A percentile compares a stretch with the other conserved stretches of the same genome.
Evolutionary conservation across 1,140 invertebrate species (phyloP).

Genomic region (Anagrus nilaparvatae): DNA sequence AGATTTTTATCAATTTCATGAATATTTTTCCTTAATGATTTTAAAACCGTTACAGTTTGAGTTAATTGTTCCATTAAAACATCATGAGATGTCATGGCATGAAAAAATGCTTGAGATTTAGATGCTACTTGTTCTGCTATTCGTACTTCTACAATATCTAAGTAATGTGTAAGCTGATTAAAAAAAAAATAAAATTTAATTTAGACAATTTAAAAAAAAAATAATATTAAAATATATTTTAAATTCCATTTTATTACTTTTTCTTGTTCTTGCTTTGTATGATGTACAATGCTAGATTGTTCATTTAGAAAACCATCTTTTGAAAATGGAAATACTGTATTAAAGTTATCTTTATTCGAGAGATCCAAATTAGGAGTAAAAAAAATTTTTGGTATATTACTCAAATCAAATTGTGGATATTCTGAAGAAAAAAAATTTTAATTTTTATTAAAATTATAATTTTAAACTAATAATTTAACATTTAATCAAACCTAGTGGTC

Average conservation of each 20-base stretch:
- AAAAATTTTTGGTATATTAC: conserved; percentile 78
- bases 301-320: conserved; percentile 33
- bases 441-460: too few species aligned
- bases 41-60: conserved; percentile 69
- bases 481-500: conserved; percentile 22
- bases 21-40: conserved; percentile 58
- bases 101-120: conserved; percentile 92
- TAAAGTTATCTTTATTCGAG: conserved; percentile 73
- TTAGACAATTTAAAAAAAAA: conserved; percentile 25
- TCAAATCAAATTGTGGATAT: conserved; percentile 45
- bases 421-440: conserved; percentile 27
- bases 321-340: conserved; percentile 67
- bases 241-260: conserved; percentile 38
- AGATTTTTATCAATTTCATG: conserved; percentile 65
- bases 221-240: conserved; percentile 11
- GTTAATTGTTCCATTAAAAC: conserved; percentile 81
- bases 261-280: conserved; percentile 51
- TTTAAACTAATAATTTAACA: neutral
- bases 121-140: conserved; percentile 93
- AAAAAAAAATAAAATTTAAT: conserved; percentile 19
- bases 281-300: conserved; percentile 25
- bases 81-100: conserved; percentile 94
- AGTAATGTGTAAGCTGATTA: conserved; percentile 82
- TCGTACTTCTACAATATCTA: conserved; percentile 91
- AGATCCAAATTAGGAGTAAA: conserved; percentile 72